Conservation (phyloP, 2,888 invertebrate genomes). For the Xanthia togata region DNA sequence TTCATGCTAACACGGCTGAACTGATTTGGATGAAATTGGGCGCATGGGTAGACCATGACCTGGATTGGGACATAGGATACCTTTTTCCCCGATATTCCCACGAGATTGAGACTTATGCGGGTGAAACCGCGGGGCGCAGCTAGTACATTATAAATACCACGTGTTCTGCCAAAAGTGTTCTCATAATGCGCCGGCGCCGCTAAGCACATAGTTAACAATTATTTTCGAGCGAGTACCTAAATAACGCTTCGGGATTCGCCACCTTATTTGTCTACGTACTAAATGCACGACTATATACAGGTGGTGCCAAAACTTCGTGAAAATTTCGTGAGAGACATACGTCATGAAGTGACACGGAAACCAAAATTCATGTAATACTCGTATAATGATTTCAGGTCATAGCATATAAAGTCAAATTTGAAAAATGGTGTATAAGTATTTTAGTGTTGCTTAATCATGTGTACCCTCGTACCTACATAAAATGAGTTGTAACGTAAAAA, state of each 20-base stretch:
- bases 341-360: background rate
- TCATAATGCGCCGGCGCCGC: conserved; percentile 10
- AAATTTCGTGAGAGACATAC: background rate
- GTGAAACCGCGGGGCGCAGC: no score
- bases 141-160: background rate
- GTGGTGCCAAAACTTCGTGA: conserved; percentile 9
- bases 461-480: no score
- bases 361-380: background rate
- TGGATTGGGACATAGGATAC: no score
- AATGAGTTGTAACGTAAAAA: background rate
- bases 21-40: no score
- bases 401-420: background rate
- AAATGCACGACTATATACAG: conserved; percentile 47
- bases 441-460: background rate
- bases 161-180: background rate
- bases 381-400: background rate
- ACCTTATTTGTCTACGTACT: conserved; percentile 54
- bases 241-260: conserved; percentile 58
- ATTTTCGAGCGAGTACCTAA: conserved; percentile 53
- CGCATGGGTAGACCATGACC: no score
- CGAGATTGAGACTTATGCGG: no score
- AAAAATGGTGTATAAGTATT: background rate
- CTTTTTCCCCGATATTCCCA: no score
- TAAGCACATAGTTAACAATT: conserved; percentile 38
- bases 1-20: no score